Evolutionary conservation across 1,140 invertebrate genomes (phyloP).

Genomic region (Pseudobourletiella spinata): DNA sequence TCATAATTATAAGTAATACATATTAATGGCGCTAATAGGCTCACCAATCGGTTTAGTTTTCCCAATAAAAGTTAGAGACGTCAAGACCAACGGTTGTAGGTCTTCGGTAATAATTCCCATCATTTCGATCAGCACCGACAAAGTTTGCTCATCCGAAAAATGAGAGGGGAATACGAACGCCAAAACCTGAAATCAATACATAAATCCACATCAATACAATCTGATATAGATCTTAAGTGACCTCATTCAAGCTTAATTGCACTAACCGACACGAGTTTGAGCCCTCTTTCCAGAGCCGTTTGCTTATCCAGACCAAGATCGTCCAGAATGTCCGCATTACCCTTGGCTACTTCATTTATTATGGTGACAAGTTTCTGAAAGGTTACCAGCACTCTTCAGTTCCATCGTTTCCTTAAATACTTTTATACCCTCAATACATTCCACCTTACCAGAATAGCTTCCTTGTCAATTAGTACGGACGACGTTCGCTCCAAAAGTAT

Average conservation of each 20-base stretch:
- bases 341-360: slow-evolving; percentile 19
- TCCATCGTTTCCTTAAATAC: background rate
- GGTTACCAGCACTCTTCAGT: background rate
- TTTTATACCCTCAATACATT: no score
- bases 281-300: slow-evolving; percentile 31
- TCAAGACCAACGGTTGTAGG: slow-evolving; percentile 69
- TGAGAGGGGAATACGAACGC: slow-evolving; percentile 86
- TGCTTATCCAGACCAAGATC: slow-evolving; percentile 16
- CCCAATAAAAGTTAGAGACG: slow-evolving; percentile 75
- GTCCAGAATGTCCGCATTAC: slow-evolving; percentile 14
- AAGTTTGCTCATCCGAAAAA: slow-evolving; percentile 76
- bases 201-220: slow-evolving; percentile 1
- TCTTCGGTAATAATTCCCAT: slow-evolving; percentile 70
- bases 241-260: background rate
- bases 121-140: slow-evolving; percentile 67
- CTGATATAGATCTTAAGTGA: no score
- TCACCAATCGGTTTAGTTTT: slow-evolving; percentile 71
- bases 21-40: no score
- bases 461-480: slow-evolving; percentile 88
- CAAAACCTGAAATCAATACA: slow-evolving; percentile 50
- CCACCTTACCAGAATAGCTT: slow-evolving; percentile 59
- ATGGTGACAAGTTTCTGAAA: slow-evolving; percentile 29
- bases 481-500: slow-evolving; percentile 86
- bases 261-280: slow-evolving; percentile 35
- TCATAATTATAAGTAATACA: no score